Percentiles rank a stretch among this genome's conserved stretches.
Conservation (phyloP, 2,113 vertebrate genomes). For the Ovis aries region ARS-UI_Ramb_v3.0 NC_056072.1:59598501-59599000, state of each 20-base stretch:
- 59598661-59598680: background rate
- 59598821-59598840: background rate
- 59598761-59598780: background rate
- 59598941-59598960: background rate
- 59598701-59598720: background rate
- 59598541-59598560: background rate
- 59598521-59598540: background rate
- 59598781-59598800: background rate
- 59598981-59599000: background rate
- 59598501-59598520: accelerated
- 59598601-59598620: background rate
- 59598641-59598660: background rate
- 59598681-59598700: background rate
- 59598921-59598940: background rate
- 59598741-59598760: background rate
- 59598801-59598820: background rate
- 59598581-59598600: background rate
- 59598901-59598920: background rate
- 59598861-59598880: accelerated
- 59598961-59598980: background rate
- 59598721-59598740: background rate
- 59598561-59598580: background rate
- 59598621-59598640: background rate
- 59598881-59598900: background rate
- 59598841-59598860: background rate